Evolutionary conservation across 2,888 invertebrate species (phyloP).

Genomic region (Lamellibrachia satsuma): DNA sequence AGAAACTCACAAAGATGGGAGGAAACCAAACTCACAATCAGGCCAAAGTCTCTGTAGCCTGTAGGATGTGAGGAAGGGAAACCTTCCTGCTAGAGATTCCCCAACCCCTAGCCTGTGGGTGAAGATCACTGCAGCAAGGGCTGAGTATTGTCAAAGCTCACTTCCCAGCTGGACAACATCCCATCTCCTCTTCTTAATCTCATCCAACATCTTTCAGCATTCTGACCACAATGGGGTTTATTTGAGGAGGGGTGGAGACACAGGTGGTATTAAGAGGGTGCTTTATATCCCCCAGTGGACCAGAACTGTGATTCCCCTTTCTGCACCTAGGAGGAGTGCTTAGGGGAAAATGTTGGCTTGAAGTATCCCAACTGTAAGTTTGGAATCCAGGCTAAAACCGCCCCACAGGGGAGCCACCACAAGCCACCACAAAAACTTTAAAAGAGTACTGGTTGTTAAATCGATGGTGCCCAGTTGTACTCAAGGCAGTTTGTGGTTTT

Average conservation of each 20-base stretch:
- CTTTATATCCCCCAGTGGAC: not conserved
- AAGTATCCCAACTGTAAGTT: too few relatives aligned
- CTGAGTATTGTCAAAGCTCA: not conserved
- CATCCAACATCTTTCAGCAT: not conserved
- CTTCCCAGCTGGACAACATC: not conserved
- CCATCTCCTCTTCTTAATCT: not conserved
- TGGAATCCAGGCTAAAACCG: too few relatives aligned
- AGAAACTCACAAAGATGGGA: too few relatives aligned
- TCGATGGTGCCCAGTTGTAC: too few relatives aligned
- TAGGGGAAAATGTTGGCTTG: not conserved
- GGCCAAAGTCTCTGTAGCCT: not conserved
- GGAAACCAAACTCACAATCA: not conserved
- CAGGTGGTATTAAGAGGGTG: not conserved
- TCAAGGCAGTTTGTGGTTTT: not conserved
- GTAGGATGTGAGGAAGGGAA: not conserved
- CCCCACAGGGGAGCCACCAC: not conserved
- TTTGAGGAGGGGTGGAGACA: not conserved
- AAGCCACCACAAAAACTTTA: not conserved
- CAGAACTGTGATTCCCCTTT: not conserved
- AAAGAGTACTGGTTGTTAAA: too few relatives aligned
- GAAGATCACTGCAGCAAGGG: not conserved
- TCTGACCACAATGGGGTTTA: constrained; percentile 11
- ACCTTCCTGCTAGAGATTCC: not conserved
- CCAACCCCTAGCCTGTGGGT: not conserved
- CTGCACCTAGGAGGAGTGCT: not conserved